These are phyloP conservation scores for Colaptes auratus DNA, from an alignment of 2,113 vertebrate genomes.

Conservation along the genomic window DNA sequence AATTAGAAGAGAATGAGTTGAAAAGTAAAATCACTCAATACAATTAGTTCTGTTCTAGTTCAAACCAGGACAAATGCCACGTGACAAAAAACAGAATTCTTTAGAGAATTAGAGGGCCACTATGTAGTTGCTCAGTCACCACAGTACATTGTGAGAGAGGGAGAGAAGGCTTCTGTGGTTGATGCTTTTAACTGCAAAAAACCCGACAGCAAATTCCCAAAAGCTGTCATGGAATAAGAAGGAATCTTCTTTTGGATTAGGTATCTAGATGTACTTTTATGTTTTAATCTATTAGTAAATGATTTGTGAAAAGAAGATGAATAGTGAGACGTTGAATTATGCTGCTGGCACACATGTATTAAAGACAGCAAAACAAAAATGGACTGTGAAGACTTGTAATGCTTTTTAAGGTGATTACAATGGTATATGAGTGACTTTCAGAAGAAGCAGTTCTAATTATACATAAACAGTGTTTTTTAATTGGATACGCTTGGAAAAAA, in stretches of 20 bases:
- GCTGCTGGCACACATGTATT: neutral
- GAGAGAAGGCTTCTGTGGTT: neutral
- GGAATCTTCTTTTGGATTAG: neutral
- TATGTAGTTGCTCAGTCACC: neutral
- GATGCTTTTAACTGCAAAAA: neutral
- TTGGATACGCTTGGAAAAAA: neutral
- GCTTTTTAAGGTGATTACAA: slow-evolving; percentile 19
- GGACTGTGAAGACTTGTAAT: neutral
- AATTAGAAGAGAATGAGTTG: too few species aligned
- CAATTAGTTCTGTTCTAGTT: too few species aligned
- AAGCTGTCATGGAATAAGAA: neutral
- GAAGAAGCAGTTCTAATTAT: slow-evolving; percentile 7
- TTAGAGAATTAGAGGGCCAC: neutral
- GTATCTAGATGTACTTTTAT: neutral
- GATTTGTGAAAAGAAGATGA: neutral
- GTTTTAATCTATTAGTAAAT: neutral
- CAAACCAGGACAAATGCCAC: neutral
- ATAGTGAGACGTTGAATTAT: neutral
- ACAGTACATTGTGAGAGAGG: neutral
- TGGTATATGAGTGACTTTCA: neutral
- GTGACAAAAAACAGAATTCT: neutral
- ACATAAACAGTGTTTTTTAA: neutral
- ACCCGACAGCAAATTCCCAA: rapidly evolving
- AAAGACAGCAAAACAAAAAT: neutral
- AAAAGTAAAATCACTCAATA: too few species aligned